phyloP scores from a whole-genome alignment of 2,113 vertebrate species.

The Oryzias celebensis region DNA sequence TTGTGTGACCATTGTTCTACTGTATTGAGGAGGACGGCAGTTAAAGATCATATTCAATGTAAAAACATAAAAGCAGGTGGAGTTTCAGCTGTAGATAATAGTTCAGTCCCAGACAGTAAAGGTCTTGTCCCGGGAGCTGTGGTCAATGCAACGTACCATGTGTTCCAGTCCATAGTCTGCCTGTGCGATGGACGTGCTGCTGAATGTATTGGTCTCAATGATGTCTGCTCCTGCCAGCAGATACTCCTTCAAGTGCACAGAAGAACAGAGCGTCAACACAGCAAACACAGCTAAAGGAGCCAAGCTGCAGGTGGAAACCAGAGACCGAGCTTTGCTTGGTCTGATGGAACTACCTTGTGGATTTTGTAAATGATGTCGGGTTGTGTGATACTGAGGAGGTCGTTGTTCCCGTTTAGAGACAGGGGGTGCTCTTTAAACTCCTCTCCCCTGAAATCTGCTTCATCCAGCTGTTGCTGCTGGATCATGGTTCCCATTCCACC shows the following conservation, averaged over 20 bases:
- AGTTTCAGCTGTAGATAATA: no score
- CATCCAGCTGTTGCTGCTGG: slow-evolving; percentile 81
- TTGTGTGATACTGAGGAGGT: slow-evolving; percentile 91
- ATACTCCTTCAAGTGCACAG: slow-evolving; percentile 82
- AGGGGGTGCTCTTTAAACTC: slow-evolving; percentile 87
- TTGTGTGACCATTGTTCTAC: no score
- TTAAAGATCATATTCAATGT: no score
- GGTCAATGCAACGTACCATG: slow-evolving; percentile 79
- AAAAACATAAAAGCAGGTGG: no score
- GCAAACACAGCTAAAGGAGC: not conserved
- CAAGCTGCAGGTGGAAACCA: not conserved
- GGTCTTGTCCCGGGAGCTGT: not conserved
- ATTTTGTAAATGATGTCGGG: slow-evolving; percentile 86
- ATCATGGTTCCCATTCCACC: slow-evolving; percentile 99
- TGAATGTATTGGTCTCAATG: slow-evolving; percentile 97
- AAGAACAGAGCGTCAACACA: not conserved
- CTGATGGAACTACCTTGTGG: slow-evolving; percentile 83
- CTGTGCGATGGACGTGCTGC: slow-evolving; percentile 90
- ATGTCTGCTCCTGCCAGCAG: slow-evolving; percentile 91
- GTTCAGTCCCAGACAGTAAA: no score
- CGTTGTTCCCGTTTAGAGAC: slow-evolving; percentile 92
- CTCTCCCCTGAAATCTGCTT: slow-evolving; percentile 85
- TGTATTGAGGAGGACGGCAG: no score
- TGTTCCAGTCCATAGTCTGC: slow-evolving; percentile 91
- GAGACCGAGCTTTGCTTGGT: not conserved